phyloP scores from a whole-genome alignment of 1,140 invertebrate genomes.

The Atta colombica region DNA sequence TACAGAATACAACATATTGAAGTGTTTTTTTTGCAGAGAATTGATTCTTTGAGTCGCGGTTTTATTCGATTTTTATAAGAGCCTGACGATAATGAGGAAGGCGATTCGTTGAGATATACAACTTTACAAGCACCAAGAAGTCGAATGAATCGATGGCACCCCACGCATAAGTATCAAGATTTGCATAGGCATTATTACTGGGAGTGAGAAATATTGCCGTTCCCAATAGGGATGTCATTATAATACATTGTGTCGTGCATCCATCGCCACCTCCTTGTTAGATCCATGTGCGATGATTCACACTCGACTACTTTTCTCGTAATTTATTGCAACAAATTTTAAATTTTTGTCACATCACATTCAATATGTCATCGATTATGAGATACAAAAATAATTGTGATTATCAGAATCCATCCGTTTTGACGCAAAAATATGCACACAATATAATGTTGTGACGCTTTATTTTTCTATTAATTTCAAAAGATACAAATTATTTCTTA shows the following conservation, averaged over 20 bases:
- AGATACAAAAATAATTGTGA: slow-evolving; percentile 43
- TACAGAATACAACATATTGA: not conserved
- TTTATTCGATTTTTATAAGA: slow-evolving; percentile 59
- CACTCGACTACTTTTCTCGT: slow-evolving; percentile 68
- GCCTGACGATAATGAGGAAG: slow-evolving; percentile 71
- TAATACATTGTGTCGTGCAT: slow-evolving; percentile 67
- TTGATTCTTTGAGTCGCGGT: not conserved
- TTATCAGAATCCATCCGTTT: slow-evolving; percentile 61
- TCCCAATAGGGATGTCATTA: slow-evolving; percentile 72
- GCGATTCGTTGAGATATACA: slow-evolving; percentile 60
- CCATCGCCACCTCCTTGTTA: slow-evolving; percentile 67
- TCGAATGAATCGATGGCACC: slow-evolving; percentile 70
- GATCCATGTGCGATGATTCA: slow-evolving; percentile 62
- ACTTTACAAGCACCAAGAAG: slow-evolving; percentile 61
- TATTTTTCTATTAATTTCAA: slow-evolving; percentile 62
- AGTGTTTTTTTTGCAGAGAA: not conserved
- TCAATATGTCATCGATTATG: slow-evolving; percentile 55
- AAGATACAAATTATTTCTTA: not conserved
- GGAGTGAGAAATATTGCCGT: slow-evolving; percentile 58
- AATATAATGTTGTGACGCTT: slow-evolving; percentile 69
- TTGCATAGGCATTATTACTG: slow-evolving; percentile 31
- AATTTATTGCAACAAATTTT: slow-evolving; percentile 47
- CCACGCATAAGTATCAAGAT: slow-evolving; percentile 59
- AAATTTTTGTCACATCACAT: slow-evolving; percentile 40
- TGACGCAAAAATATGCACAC: slow-evolving; percentile 40